Evolutionary conservation across 92 coral and sea anemone genomes (phyloP).

Genomic region (Heteractis magnifica): DNA sequence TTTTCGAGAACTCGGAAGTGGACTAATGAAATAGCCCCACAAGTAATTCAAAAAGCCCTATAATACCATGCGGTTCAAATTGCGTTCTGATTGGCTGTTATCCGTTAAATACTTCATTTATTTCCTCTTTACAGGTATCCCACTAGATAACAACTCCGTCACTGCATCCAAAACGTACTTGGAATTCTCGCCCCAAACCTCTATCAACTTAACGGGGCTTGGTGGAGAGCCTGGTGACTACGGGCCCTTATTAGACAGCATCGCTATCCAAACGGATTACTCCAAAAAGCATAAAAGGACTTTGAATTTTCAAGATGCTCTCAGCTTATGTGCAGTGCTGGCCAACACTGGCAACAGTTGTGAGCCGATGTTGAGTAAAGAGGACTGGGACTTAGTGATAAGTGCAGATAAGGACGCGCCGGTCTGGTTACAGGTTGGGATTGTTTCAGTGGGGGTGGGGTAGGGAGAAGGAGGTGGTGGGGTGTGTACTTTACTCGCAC

Average conservation of each 20-base stretch:
- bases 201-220: conserved; percentile 61
- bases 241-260: conserved; percentile 58
- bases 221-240: conserved; percentile 70
- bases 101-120: too few relatives aligned
- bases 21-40: too few relatives aligned
- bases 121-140: conserved; percentile 8
- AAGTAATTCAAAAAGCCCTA: too few relatives aligned
- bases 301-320: conserved; percentile 44
- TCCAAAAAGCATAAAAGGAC: conserved; percentile 58
- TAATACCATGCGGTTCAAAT: too few relatives aligned
- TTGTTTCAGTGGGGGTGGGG: too few relatives aligned
- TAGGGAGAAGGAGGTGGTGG: too few relatives aligned
- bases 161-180: not conserved
- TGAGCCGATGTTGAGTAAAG: conserved; percentile 35
- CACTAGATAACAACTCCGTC: not conserved
- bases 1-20: too few relatives aligned
- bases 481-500: too few relatives aligned
- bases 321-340: conserved; percentile 59
- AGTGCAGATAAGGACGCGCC: conserved; percentile 72
- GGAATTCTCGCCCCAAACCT: conserved; percentile 42
- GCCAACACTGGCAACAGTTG: not conserved
- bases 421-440: conserved; percentile 59
- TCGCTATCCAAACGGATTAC: conserved; percentile 66
- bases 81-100: not conserved
- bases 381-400: conserved; percentile 66